Evolutionary conservation across 2,888 invertebrate genomes (phyloP), one percentile per base, ranked within the genome.

Genomic region (Epinotia demarniana): DNA sequence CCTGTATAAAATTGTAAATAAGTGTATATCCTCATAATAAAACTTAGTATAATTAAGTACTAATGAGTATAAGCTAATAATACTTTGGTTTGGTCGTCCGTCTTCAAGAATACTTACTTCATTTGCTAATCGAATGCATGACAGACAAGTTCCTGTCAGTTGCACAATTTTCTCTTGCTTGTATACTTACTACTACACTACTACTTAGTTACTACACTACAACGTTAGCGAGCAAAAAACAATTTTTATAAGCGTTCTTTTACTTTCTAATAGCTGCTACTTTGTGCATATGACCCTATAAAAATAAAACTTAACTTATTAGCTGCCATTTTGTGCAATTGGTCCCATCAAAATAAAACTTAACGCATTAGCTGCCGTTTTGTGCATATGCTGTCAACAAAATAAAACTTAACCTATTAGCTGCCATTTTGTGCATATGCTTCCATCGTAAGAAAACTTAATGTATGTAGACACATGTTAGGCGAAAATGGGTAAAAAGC

Each of bases 71-170:
- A 69, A 64, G 57, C 60, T 75, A 75, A 84, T 85, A 83, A 84
- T 85, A 83, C 89, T 89, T 89, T 89, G 89, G 89, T 84, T 87
- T 85, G 57, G 69, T 75, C 72, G 33, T 71, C 63, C 18, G 11
- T 63, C 53, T n/a, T 67, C 23, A 66, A 27, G 62, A 58, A 58
- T n/a, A 6, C 23, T 55, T n/a, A 6, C 23, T 55, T 46, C 19
- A 55, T 63, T 27, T 70, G 68, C 76, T 73, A 69, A 64, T 72
- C 66, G 70, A 77, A 78, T 75, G 74, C 78, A 75, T 57, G 53
- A 70, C 8, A 19, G 12, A 13, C 11, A 58, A 5, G 13, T 62
- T 23, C 11, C 18, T 8, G 12, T 43, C 11, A 62, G 16, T 43
- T 8, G 9, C 49, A n/a, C n/a, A 53, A 39, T 39, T 55, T 2